Conservation (phyloP, 2,113 vertebrate genomes). For the Cathartes aura region DNA sequence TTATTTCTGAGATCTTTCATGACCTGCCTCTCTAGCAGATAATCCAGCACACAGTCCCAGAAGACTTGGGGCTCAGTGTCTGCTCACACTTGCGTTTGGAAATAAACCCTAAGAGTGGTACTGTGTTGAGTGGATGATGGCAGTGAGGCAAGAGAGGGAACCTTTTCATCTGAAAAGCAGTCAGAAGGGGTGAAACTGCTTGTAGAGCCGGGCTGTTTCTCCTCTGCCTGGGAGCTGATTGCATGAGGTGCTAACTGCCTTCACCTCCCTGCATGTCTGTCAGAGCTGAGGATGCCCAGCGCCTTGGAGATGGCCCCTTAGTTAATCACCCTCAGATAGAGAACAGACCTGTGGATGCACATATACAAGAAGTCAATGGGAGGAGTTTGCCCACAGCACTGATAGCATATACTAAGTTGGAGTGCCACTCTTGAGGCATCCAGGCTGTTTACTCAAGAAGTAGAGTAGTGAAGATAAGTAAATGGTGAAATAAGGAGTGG, state of each 20-base stretch:
- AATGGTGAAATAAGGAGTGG: neutral
- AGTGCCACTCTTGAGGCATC: neutral
- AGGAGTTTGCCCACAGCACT: neutral
- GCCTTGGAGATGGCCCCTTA: neutral
- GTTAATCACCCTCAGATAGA: neutral
- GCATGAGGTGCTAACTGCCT: neutral
- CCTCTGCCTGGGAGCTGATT: neutral
- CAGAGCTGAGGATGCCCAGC: neutral
- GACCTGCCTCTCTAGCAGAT: neutral
- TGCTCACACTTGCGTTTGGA: neutral
- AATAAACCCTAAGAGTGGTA: neutral
- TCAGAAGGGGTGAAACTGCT: neutral
- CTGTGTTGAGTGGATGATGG: neutral
- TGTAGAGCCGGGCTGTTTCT: neutral
- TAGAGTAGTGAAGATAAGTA: neutral
- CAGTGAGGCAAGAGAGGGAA: neutral
- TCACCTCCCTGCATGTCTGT: neutral
- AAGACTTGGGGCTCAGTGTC: neutral
- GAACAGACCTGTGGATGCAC: neutral
- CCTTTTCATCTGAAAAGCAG: neutral
- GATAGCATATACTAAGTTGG: neutral
- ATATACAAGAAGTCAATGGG: accelerated
- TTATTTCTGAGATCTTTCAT: constrained; percentile 19
- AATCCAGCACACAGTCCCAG: neutral
- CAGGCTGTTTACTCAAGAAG: neutral